Conservation (phyloP, 2,888 invertebrate species). For the Cyrtodaria siliqua region DNA sequence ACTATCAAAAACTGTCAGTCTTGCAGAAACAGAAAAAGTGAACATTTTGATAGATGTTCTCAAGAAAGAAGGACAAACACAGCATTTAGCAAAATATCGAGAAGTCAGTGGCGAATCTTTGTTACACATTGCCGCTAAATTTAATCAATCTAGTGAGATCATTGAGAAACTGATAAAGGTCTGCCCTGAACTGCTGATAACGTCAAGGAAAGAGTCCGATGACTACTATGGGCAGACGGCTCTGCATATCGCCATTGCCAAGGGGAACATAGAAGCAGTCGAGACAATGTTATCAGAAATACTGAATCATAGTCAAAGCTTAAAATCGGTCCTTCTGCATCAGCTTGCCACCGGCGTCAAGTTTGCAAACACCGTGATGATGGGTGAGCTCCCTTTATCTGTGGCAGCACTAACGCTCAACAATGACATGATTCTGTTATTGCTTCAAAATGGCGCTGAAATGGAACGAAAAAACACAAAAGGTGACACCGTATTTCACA, state of each 20-base stretch:
- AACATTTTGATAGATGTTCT: constrained; percentile 46
- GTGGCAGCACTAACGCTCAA: constrained; percentile 68
- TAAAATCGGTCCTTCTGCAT: constrained; percentile 58
- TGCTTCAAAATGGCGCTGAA: constrained; percentile 65
- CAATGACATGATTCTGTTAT: constrained; percentile 45
- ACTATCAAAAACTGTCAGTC: constrained; percentile 41
- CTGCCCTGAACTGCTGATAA: constrained; percentile 62
- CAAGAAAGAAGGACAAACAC: constrained; percentile 41
- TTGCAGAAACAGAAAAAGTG: constrained; percentile 48
- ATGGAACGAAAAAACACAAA: constrained; percentile 62
- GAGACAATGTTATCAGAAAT: constrained; percentile 59
- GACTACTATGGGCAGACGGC: constrained; percentile 68
- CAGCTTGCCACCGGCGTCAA: constrained; percentile 57
- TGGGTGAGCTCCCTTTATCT: constrained; percentile 70
- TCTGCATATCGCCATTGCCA: constrained; percentile 69
- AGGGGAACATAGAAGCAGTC: constrained; percentile 61
- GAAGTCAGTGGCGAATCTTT: constrained; percentile 65
- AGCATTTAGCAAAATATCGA: constrained; percentile 30
- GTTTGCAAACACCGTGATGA: constrained; percentile 71
- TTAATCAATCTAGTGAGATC: constrained; percentile 61
- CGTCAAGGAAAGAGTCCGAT: constrained; percentile 58
- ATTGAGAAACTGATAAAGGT: constrained; percentile 48
- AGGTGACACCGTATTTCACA: constrained; percentile 70
- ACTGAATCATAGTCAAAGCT: constrained; percentile 43
- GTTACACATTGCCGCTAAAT: constrained; percentile 67